Conservation (phyloP, 2,113 vertebrate genomes). For the Paramisgurnus dabryanus region DNA sequence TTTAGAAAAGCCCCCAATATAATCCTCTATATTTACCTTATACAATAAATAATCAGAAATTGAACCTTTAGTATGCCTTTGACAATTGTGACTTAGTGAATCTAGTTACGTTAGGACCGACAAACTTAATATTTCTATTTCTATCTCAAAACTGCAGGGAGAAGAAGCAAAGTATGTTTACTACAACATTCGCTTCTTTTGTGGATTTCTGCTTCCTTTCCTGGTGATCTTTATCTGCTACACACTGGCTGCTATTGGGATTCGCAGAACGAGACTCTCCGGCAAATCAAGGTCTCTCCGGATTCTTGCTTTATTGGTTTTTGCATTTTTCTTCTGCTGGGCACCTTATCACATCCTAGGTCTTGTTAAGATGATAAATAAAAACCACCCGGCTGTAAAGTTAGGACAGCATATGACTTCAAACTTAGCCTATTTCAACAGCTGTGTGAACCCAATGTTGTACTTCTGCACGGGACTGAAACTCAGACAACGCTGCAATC, state of each 20-base stretch:
- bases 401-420: slow-evolving; percentile 53
- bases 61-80: no score
- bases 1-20: no score
- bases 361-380: slow-evolving; percentile 69
- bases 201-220: slow-evolving; percentile 75
- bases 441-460: no score
- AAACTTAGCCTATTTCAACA: no score
- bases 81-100: no score
- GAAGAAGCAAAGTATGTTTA: slow-evolving; percentile 39
- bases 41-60: no score
- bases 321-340: slow-evolving; percentile 78
- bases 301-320: slow-evolving; percentile 65
- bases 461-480: no score
- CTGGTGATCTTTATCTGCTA: slow-evolving; percentile 72
- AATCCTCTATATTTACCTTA: no score
- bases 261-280: slow-evolving; percentile 61
- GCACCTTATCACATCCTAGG: slow-evolving; percentile 75
- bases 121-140: not conserved
- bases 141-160: slow-evolving; percentile 6
- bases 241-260: slow-evolving; percentile 60
- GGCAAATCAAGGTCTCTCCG: slow-evolving; percentile 67
- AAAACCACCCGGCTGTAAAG: slow-evolving; percentile 59
- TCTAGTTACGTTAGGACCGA: no score
- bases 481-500: slow-evolving; percentile 12
- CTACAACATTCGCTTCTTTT: slow-evolving; percentile 68